Evolutionary conservation across 2,113 vertebrate species (phyloP).

Genomic region (Petrocephalus zakoni): DNA sequence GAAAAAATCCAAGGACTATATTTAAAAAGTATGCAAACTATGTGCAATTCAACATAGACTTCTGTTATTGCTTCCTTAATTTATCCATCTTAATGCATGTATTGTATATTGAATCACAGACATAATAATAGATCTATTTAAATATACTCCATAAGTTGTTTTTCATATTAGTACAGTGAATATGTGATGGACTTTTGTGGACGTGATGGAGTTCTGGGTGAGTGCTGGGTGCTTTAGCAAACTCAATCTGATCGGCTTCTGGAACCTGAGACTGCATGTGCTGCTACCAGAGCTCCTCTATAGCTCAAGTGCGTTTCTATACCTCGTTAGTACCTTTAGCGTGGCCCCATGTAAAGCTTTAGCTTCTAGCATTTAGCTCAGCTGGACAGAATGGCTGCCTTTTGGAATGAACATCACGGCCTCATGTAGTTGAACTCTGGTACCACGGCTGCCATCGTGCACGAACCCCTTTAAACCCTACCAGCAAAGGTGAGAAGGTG

Average conservation of each 20-base stretch:
- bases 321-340: background rate
- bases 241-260: background rate
- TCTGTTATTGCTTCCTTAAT: background rate
- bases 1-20: background rate
- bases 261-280: conserved; percentile 1
- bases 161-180: conserved; percentile 8
- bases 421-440: background rate
- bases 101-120: conserved; percentile 7
- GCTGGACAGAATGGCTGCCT: background rate
- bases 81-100: background rate
- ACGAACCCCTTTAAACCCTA: background rate
- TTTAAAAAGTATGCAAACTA: conserved; percentile 1
- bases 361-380: background rate
- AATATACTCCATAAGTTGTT: conserved; percentile 9
- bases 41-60: background rate
- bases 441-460: background rate
- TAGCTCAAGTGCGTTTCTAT: background rate
- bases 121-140: background rate
- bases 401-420: background rate
- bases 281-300: background rate
- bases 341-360: background rate
- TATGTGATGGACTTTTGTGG: background rate
- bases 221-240: background rate
- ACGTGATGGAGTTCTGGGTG: background rate
- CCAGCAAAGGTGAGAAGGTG: background rate